Evolutionary conservation across 2,888 invertebrate species (phyloP).

Genomic region (Isoperla grammatica): DNA sequence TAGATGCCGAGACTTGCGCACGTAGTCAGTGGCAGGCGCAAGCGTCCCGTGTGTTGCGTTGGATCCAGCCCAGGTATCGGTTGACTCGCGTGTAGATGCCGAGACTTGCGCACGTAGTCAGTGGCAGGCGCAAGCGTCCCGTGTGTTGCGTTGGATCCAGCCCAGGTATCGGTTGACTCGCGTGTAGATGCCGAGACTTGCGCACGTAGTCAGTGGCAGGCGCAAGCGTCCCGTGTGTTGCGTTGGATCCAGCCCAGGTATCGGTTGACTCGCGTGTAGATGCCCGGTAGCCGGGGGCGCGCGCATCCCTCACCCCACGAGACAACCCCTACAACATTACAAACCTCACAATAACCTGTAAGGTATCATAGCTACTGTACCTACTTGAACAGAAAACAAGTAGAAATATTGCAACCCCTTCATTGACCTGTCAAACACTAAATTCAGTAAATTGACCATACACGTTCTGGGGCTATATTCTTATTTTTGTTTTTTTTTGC

Average conservation of each 20-base stretch:
- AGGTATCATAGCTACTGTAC: too few species aligned
- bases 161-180: slow-evolving; percentile 49
- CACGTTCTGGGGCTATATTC: too few species aligned
- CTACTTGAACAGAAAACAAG: too few species aligned
- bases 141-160: slow-evolving; percentile 40
- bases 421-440: too few species aligned
- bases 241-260: slow-evolving; percentile 40
- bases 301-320: slow-evolving; percentile 64
- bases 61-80: slow-evolving; percentile 42
- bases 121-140: slow-evolving; percentile 39
- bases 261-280: slow-evolving; percentile 56
- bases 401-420: too few species aligned
- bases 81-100: slow-evolving; percentile 55
- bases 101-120: too few species aligned
- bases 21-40: slow-evolving; percentile 44
- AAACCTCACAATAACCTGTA: too few species aligned
- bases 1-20: too few species aligned
- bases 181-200: slow-evolving; percentile 51
- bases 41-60: slow-evolving; percentile 38
- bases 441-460: too few species aligned
- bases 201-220: slow-evolving; percentile 46
- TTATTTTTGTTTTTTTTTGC: too few species aligned
- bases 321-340: slow-evolving; percentile 50
- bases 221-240: slow-evolving; percentile 39
- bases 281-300: slow-evolving; percentile 46